A percentile compares a stretch with the other conserved stretches of the same genome.
phyloP scores from a whole-genome alignment of 2,797 vertebrate species.

The Adelosebastes latens region DNA sequence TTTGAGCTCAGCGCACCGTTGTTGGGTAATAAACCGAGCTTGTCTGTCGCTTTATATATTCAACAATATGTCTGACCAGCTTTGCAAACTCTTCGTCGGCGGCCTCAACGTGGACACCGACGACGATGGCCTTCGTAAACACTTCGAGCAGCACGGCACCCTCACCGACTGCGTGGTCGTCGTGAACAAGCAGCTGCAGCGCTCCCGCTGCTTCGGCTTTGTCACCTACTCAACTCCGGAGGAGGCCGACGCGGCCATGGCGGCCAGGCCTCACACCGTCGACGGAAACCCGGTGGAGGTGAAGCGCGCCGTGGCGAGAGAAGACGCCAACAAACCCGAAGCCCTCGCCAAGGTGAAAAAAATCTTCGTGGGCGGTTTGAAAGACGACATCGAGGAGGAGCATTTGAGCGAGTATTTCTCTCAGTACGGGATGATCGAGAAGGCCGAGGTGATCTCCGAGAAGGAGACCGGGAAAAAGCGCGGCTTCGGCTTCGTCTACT shows the following conservation, averaged over 20 bases:
- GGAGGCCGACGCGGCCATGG: conserved; percentile 96
- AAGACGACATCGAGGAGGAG: conserved; percentile 91
- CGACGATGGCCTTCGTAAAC: conserved; percentile 92
- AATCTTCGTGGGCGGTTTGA: conserved; percentile 94
- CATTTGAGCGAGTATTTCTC: conserved; percentile 90
- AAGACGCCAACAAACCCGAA: conserved; percentile 95
- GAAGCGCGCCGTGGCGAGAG: conserved; percentile 96
- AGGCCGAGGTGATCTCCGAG: conserved; percentile 96
- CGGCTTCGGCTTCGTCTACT: conserved; percentile 97
- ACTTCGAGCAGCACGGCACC: conserved; percentile 93
- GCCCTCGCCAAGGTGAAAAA: conserved; percentile 98
- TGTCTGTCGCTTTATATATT: not conserved
- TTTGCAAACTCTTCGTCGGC: conserved; percentile 97
- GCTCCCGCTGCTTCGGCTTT: conserved; percentile 97
- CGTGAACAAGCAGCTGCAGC: conserved; percentile 95
- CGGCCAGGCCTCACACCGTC: conserved; percentile 93
- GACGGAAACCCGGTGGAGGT: conserved; percentile 96
- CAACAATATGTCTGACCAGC: conserved; percentile 86
- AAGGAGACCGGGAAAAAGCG: conserved; percentile 96
- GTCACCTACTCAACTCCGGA: conserved; percentile 94
- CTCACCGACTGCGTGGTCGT: conserved; percentile 98
- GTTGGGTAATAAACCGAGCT: rapidly evolving
- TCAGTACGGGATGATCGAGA: conserved; percentile 93
- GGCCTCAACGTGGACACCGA: conserved; percentile 97
- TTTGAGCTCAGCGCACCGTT: conserved; percentile 16